Percentiles rank a stretch among this genome's conserved stretches.
phyloP scores from a whole-genome alignment of 2,888 invertebrate species.

The Xestia xanthographa region DNA sequence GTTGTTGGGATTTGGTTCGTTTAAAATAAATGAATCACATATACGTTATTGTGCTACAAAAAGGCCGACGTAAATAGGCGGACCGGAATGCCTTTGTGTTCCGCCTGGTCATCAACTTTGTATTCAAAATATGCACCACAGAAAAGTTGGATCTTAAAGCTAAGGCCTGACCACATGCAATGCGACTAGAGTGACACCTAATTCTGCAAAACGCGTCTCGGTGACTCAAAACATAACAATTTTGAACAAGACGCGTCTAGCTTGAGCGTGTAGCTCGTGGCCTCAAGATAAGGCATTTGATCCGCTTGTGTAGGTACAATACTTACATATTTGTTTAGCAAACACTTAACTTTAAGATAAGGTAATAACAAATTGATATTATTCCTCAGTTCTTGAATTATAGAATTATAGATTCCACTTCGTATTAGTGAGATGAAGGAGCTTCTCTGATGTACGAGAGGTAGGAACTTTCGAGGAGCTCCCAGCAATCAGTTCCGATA shows the following conservation, averaged over 20 bases:
- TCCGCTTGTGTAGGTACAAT: background rate
- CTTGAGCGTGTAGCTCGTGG: background rate
- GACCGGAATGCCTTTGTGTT: background rate
- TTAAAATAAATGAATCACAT: background rate
- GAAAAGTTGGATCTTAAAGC: background rate
- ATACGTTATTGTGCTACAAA: background rate
- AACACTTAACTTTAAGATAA: background rate
- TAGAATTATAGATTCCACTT: background rate
- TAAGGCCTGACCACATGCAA: background rate
- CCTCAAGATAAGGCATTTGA: background rate
- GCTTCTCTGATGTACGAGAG: background rate
- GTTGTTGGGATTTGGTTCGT: background rate
- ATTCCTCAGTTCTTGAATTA: background rate
- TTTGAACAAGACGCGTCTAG: background rate
- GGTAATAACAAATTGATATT: background rate
- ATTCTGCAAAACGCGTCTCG: background rate
- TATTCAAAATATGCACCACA: background rate
- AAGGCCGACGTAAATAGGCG: background rate
- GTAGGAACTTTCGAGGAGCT: background rate
- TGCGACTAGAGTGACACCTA: background rate
- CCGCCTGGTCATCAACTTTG: background rate
- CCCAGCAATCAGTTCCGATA: constrained; percentile 2
- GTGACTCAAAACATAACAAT: background rate
- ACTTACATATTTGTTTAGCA: background rate
- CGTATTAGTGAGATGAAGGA: background rate